These are phyloP conservation scores for Macrochelys suwanniensis DNA, from an alignment of 2,797 vertebrate species.

Conservation along the genomic window DNA sequence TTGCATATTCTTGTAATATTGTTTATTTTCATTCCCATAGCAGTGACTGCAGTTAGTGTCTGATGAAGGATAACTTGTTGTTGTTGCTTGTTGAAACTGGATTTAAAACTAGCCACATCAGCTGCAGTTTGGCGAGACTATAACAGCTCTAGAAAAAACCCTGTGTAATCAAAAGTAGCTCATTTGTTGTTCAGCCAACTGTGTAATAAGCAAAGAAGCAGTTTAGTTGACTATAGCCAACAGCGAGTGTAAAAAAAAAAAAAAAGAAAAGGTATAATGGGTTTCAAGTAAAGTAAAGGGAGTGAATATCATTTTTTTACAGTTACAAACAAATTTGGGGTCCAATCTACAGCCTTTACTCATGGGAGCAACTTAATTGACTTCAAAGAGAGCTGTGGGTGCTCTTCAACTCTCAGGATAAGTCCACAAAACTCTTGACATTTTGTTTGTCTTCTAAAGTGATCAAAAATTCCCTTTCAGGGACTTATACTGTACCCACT, in stretches of 20 bases:
- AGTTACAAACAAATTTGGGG: neutral
- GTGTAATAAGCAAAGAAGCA: conserved; percentile 63
- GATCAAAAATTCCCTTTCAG: neutral
- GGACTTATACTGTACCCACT: neutral
- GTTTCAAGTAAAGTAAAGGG: neutral
- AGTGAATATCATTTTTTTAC: neutral
- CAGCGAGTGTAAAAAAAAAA: conserved; percentile 7
- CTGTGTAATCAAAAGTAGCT: conserved; percentile 68
- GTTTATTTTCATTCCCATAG: conserved; percentile 30
- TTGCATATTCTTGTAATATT: neutral
- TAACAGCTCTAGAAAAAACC: conserved; percentile 63
- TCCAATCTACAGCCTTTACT: neutral
- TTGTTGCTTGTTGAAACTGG: conserved; percentile 61
- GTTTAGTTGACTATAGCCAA: conserved; percentile 54
- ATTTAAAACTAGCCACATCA: conserved; percentile 80
- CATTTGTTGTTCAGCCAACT: conserved; percentile 72
- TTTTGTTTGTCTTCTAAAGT: neutral
- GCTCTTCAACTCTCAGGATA: neutral
- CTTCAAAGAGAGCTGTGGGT: conserved; percentile 8
- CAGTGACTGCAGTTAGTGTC: conserved; percentile 8
- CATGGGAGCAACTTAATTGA: neutral
- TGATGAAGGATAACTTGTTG: conserved; percentile 42
- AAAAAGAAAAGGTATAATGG: neutral
- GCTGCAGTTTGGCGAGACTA: conserved; percentile 54
- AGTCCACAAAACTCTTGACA: neutral